Evolutionary conservation across 2,888 invertebrate genomes (phyloP).

Genomic region (Serripes groenlandicus): DNA sequence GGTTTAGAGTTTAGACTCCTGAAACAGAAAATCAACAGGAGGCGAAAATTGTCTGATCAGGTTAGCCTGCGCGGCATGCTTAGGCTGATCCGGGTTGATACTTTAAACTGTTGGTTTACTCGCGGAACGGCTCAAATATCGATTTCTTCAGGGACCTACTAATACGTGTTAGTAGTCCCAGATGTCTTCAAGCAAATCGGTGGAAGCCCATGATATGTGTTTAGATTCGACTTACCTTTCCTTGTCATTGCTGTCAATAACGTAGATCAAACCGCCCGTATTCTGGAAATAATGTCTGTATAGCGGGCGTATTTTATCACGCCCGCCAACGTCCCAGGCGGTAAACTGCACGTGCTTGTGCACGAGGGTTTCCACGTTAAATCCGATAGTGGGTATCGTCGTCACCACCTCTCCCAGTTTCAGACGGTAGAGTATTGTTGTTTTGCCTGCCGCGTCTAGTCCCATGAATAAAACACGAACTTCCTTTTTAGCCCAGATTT

Average conservation of each 20-base stretch:
- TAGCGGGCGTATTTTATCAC: constrained; percentile 70
- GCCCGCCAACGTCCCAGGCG: constrained; percentile 75
- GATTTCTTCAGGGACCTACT: too few relatives aligned
- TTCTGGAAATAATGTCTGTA: constrained; percentile 70
- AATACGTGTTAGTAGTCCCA: too few relatives aligned
- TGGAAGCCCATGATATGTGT: not conserved
- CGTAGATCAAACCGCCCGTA: constrained; percentile 71
- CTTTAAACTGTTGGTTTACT: too few relatives aligned
- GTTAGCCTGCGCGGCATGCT: too few relatives aligned
- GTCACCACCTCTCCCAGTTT: constrained; percentile 74
- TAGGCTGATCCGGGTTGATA: too few relatives aligned
- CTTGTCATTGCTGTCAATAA: constrained; percentile 75
- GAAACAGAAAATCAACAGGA: too few relatives aligned
- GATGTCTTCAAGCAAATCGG: not conserved
- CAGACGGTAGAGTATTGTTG: constrained; percentile 70
- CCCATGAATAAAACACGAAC: constrained; percentile 63
- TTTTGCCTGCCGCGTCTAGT: constrained; percentile 76
- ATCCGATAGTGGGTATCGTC: constrained; percentile 77
- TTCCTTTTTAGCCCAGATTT: constrained; percentile 25
- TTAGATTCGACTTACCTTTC: constrained; percentile 69
- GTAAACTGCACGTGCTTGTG: constrained; percentile 61
- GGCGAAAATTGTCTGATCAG: too few relatives aligned
- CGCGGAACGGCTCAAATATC: too few relatives aligned
- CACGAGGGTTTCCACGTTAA: constrained; percentile 72
- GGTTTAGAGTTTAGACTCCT: too few relatives aligned